phyloP scores from a whole-genome alignment of 2,113 vertebrate species.

The Periophthalmus modestus region DNA sequence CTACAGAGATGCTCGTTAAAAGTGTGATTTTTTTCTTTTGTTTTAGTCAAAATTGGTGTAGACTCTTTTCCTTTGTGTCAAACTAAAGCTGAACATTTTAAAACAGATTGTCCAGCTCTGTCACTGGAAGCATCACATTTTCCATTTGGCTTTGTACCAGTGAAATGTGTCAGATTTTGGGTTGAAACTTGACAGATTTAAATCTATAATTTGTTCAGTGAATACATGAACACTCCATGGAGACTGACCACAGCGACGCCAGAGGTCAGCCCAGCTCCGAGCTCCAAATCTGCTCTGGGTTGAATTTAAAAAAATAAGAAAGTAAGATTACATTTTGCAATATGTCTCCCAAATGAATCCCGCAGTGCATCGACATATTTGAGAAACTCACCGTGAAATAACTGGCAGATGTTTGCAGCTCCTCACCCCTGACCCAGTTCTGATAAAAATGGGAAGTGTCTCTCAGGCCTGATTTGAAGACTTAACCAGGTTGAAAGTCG shows the following conservation, averaged over 20 bases:
- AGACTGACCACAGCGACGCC: constrained; percentile 13
- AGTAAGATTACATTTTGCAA: constrained; percentile 26
- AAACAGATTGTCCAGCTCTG: no score
- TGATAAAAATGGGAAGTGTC: neutral
- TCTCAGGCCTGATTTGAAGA: neutral
- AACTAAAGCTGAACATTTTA: neutral
- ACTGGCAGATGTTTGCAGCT: constrained; percentile 18
- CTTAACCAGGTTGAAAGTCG: neutral
- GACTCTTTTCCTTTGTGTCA: neutral
- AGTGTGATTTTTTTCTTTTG: neutral
- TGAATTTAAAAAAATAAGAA: constrained; percentile 19
- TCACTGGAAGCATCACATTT: no score
- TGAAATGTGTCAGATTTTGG: neutral
- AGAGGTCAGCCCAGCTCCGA: constrained; percentile 28
- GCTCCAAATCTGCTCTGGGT: constrained; percentile 39
- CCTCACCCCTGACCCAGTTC: constrained; percentile 7
- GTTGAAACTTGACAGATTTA: neutral
- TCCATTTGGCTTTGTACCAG: neutral
- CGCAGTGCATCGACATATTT: neutral
- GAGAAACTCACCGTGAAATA: constrained; percentile 7
- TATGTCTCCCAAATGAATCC: constrained; percentile 15
- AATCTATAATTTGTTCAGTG: neutral
- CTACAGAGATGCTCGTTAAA: neutral
- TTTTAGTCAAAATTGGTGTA: neutral
- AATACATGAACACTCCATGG: neutral